phyloP scores from a whole-genome alignment of 2,888 invertebrate genomes.

The Mycalesis mineus region DNA sequence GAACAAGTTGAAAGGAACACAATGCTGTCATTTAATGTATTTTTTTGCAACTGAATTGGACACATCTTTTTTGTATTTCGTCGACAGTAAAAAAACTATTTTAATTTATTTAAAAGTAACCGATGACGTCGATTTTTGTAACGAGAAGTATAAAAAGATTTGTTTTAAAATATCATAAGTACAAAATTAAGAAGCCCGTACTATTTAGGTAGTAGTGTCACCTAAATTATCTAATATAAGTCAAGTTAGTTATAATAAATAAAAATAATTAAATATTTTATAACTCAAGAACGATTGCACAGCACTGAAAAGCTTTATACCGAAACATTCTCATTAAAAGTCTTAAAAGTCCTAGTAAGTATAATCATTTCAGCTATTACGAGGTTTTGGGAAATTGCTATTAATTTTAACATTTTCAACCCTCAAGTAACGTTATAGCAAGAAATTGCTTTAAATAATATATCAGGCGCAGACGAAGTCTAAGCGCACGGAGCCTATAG shows the following conservation, averaged over 20 bases:
- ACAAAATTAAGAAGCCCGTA: too few species aligned
- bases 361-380: neutral
- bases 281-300: too few species aligned
- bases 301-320: too few species aligned
- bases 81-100: slow-evolving; percentile 6
- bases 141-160: neutral
- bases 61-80: slow-evolving; percentile 28
- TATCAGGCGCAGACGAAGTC: slow-evolving; percentile 4
- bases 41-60: slow-evolving; percentile 32
- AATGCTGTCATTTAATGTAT: slow-evolving; percentile 40
- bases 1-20: slow-evolving; percentile 33
- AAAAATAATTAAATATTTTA: too few species aligned
- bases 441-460: neutral
- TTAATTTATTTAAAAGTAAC: neutral
- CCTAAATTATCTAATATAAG: too few species aligned
- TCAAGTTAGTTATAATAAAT: too few species aligned
- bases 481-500: too few species aligned
- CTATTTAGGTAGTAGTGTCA: too few species aligned
- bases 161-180: too few species aligned
- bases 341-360: neutral
- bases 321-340: too few species aligned
- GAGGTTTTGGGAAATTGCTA: neutral
- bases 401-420: neutral
- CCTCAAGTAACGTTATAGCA: neutral
- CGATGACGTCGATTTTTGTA: neutral